Conservation (phyloP, 2,888 invertebrate species). For the Diplazon laetatorius region DNA sequence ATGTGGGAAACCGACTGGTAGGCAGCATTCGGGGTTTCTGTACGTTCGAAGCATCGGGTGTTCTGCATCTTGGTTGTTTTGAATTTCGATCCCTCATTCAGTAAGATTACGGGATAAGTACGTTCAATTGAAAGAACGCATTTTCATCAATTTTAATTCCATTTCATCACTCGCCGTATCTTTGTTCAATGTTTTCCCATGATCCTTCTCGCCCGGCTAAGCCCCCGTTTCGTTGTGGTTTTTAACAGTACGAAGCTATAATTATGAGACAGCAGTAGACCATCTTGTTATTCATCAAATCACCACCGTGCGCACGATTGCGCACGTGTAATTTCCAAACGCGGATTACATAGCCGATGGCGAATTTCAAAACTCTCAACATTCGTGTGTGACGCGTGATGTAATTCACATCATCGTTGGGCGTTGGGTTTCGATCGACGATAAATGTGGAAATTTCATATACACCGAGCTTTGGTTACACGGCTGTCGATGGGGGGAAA, state of each 20-base stretch:
- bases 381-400: conserved; percentile 48
- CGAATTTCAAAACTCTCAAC: conserved; percentile 51
- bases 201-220: background rate
- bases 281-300: conserved; percentile 56
- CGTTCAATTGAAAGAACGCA: too few relatives aligned
- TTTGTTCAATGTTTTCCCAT: background rate
- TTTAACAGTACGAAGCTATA: conserved; percentile 4
- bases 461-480: background rate
- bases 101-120: too few relatives aligned
- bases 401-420: conserved; percentile 7
- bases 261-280: conserved; percentile 36
- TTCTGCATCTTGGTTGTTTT: too few relatives aligned
- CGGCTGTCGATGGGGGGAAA: conserved; percentile 10
- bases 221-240: conserved; percentile 1
- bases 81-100: too few relatives aligned
- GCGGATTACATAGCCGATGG: conserved; percentile 57
- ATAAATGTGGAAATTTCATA: conserved; percentile 16
- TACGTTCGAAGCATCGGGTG: too few relatives aligned
- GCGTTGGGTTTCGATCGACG: background rate
- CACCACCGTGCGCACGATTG: conserved; percentile 27
- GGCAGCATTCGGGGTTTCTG: too few relatives aligned
- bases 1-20: too few relatives aligned
- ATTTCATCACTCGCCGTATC: too few relatives aligned
- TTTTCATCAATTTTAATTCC: too few relatives aligned
- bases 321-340: conserved; percentile 49